Conservation (phyloP, 2,797 vertebrate species). For the Sorex maritimensis region DNA sequence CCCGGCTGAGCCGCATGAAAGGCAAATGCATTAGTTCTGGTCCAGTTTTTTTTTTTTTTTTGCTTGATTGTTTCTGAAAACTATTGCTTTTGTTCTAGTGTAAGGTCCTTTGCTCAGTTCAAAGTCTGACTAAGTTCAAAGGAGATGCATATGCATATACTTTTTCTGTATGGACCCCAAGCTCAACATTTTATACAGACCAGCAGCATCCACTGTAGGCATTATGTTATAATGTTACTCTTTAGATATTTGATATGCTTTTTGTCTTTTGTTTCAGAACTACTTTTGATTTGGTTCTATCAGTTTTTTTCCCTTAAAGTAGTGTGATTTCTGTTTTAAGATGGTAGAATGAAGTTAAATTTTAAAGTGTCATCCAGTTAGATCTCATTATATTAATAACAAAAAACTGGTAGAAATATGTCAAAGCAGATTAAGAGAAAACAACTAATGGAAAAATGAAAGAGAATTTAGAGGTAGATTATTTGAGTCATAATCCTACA, state of each 20-base stretch:
- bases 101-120: background rate
- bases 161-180: background rate
- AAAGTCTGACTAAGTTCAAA: no score
- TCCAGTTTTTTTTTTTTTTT: background rate
- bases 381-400: background rate
- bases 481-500: background rate
- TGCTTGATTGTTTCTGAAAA: background rate
- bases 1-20: no score
- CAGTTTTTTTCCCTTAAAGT: conserved; percentile 52
- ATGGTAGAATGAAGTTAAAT: background rate
- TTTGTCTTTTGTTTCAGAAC: background rate
- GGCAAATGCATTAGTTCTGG: background rate
- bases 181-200: background rate
- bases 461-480: background rate
- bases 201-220: background rate
- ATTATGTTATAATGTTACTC: background rate
- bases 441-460: background rate
- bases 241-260: background rate
- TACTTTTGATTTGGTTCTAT: background rate
- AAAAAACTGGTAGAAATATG: conserved; percentile 29
- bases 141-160: background rate
- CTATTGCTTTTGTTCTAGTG: background rate
- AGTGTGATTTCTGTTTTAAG: conserved; percentile 49
- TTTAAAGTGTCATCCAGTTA: conserved; percentile 29
- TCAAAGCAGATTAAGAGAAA: conserved; percentile 22